phyloP scores from a whole-genome alignment of 2,113 vertebrate species.

The Microtus montanus region DNA sequence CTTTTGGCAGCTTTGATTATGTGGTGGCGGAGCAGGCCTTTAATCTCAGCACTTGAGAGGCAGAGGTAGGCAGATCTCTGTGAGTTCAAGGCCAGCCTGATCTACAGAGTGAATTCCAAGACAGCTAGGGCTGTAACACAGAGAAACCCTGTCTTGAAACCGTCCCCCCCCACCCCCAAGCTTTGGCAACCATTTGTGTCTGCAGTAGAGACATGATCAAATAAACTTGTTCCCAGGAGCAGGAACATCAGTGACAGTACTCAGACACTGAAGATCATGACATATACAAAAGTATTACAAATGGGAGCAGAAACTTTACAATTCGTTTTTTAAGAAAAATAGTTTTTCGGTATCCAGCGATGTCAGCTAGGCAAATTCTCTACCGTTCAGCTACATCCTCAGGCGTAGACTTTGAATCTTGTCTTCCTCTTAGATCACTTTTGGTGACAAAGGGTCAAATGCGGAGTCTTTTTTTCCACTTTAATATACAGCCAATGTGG shows the following conservation, averaged over 20 bases:
- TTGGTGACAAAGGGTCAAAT: background rate
- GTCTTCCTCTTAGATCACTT: constrained; percentile 31
- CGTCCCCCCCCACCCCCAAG: too few relatives aligned
- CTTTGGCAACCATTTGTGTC: constrained; percentile 5
- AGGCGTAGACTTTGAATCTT: constrained; percentile 7
- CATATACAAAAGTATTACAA: constrained; percentile 1
- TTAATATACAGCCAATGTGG: background rate
- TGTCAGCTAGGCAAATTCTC: background rate
- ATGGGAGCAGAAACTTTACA: background rate
- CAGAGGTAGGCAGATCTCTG: too few relatives aligned
- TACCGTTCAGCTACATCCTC: background rate
- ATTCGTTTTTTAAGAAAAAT: background rate
- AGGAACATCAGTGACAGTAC: background rate
- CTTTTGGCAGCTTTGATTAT: background rate
- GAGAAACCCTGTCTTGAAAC: too few relatives aligned
- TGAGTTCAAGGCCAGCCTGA: too few relatives aligned
- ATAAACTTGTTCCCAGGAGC: constrained; percentile 1
- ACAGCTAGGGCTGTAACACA: too few relatives aligned
- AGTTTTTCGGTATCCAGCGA: background rate
- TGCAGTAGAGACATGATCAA: background rate
- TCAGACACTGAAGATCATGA: background rate
- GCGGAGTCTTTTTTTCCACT: constrained; percentile 21
- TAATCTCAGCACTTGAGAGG: too few relatives aligned
- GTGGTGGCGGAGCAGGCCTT: too few relatives aligned
- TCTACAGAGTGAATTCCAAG: too few relatives aligned